Percentiles rank a stretch among this genome's conserved stretches.
Evolutionary conservation across 2,888 invertebrate genomes (phyloP).

Genomic region (Parthenolecanium corni): DNA sequence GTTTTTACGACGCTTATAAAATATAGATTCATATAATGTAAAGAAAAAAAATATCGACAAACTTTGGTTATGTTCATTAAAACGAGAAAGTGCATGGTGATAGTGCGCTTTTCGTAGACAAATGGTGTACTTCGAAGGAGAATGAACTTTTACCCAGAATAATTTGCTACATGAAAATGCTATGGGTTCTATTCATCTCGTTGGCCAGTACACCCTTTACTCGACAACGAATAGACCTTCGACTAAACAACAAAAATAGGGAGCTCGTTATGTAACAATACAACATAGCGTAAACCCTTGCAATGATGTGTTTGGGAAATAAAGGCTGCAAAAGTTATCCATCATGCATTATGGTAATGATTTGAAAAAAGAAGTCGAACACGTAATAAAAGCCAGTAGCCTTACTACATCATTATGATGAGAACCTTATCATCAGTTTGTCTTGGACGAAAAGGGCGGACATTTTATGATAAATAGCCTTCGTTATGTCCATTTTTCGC

Average conservation of each 20-base stretch:
- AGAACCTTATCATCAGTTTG: constrained; percentile 28
- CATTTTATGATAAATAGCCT: constrained; percentile 26
- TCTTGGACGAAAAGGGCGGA: constrained; percentile 25
- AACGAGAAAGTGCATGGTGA: too few relatives aligned
- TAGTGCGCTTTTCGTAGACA: too few relatives aligned
- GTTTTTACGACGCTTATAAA: too few relatives aligned
- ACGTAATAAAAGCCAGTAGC: constrained; percentile 26
- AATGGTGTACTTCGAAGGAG: too few relatives aligned
- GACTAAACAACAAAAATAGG: background rate
- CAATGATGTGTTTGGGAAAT: constrained; percentile 24
- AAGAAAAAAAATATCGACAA: too few relatives aligned
- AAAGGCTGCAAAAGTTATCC: constrained; percentile 29
- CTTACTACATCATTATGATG: constrained; percentile 25
- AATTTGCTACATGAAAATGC: too few relatives aligned
- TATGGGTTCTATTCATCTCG: too few relatives aligned
- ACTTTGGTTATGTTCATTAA: too few relatives aligned
- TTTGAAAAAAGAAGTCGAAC: constrained; percentile 25
- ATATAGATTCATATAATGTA: too few relatives aligned
- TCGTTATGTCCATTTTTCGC: constrained; percentile 28
- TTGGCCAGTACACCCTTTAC: too few relatives aligned
- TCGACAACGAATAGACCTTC: too few relatives aligned
- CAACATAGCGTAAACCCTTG: constrained; percentile 18
- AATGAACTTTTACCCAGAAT: too few relatives aligned
- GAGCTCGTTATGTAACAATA: constrained; percentile 27
- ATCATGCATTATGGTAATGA: constrained; percentile 28